Base-by-base conservation (phyloP, 2,113 vertebrate species). In the Sylvilagus bachmani region DNA sequence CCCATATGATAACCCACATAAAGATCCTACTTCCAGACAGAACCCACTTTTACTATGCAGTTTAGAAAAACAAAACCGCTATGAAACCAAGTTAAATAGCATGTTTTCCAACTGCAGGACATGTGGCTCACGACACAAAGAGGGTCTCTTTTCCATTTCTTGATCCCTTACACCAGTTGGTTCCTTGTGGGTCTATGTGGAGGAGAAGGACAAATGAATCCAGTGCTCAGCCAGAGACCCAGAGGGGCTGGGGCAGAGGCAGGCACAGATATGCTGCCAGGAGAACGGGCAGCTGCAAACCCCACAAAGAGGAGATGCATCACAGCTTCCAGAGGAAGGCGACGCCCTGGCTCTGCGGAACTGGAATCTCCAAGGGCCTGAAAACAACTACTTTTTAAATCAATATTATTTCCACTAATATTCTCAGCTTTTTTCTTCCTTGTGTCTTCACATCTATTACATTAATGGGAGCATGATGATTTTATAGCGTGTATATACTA, bases 391-490 rank as follows among this genome's bases (percentile, higher is more conserved):
- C 38, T 66, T 89, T 77, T 58, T 36, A 53, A 67, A 73, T 82
- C 71, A 14, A 62, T 84, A 71, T 96, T 89, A 73, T 79, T 88
- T 90, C 74, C 44, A 94, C 62, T 51, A 91, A 77, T 44, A 64
- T 73, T 62, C 73, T 74, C 92, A 67, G 51, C 22, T 51, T 67
- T 64, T 31, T 1, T n/a, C 49, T 82, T 64, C 31, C 49, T 22
- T 8, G 79, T 84, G 44, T 27, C 19, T 95, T 95, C 36, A 51
- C 82, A 86, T 74, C 85, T 82, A 86, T 89, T 94, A 90, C 94
- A 58, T 95, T 86, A 96, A 96, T 89, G 89, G 51, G 25, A 93
- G 16, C 66, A 58, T 81, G 80, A 93, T 82, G 73, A 70, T 70
- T 90, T 85, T 87, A 94, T 31, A 80, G 61, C 53, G 27, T 62